A percentile compares a stretch with the other conserved stretches of the same genome.
Conservation (phyloP, 2,113 vertebrate species). For the Albula goreensis region DNA sequence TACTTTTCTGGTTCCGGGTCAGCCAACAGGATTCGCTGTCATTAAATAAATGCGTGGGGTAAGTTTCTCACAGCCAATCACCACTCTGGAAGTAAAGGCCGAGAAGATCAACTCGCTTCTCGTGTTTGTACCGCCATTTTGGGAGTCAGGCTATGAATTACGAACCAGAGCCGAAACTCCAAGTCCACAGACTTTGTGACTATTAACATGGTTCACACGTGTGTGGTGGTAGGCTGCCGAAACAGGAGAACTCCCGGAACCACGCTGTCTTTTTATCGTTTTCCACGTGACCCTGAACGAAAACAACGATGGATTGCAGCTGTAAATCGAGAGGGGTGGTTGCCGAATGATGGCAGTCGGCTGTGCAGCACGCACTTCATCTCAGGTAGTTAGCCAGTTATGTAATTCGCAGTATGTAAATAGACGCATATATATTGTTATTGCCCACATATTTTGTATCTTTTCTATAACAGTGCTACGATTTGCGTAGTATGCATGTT, state of each 20-base stretch:
- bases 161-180: background rate
- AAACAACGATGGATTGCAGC: conserved; percentile 73
- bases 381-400: conserved; percentile 55
- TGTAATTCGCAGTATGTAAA: background rate
- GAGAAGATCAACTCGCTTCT: conserved; percentile 13
- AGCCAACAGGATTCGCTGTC: conserved; percentile 38
- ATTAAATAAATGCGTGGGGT: conserved; percentile 18
- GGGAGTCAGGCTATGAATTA: conserved; percentile 66
- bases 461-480: background rate
- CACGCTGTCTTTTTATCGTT: conserved; percentile 68
- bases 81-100: background rate
- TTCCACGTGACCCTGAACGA: conserved; percentile 68
- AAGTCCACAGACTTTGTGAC: conserved; percentile 22
- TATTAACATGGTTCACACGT: conserved; percentile 71
- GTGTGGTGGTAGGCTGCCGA: conserved; percentile 71
- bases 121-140: conserved; percentile 64
- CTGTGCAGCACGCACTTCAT: conserved; percentile 73
- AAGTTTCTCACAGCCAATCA: conserved; percentile 48
- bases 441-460: background rate
- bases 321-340: conserved; percentile 71
- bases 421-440: background rate
- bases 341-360: conserved; percentile 70
- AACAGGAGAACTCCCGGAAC: conserved; percentile 69
- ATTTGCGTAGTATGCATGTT: background rate
- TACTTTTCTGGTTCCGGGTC: conserved; percentile 10